A percentile compares a stretch with the other conserved stretches of the same genome.
phyloP scores from a whole-genome alignment of 1,140 invertebrate genomes.

The Aphis gossypii region DNA sequence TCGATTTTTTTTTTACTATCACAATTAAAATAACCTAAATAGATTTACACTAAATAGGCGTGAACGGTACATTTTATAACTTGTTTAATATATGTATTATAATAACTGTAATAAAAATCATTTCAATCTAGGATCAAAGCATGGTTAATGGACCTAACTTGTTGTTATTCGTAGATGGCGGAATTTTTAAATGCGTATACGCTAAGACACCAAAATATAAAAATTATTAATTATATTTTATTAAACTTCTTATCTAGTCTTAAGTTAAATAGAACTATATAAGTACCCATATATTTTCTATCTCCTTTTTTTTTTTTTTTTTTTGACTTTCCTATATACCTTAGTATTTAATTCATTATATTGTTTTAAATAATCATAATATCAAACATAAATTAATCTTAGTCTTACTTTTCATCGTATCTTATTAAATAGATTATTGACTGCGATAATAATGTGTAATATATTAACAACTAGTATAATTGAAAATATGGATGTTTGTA shows the following conservation, averaged over 20 bases:
- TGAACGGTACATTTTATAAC: neutral
- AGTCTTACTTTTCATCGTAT: neutral
- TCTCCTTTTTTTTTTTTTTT: neutral
- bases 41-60: constrained; percentile 1
- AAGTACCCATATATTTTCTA: neutral
- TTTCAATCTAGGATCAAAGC: neutral
- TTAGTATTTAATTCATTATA: neutral
- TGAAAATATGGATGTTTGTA: no score
- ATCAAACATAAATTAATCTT: neutral
- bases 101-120: neutral
- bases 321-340: neutral
- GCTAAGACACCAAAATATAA: neutral
- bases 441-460: neutral
- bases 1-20: neutral
- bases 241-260: neutral
- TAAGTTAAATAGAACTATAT: neutral
- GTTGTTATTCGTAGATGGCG: neutral
- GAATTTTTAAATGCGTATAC: neutral
- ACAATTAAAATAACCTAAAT: neutral
- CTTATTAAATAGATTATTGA: neutral
- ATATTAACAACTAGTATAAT: neutral
- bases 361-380: neutral
- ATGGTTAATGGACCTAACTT: neutral
- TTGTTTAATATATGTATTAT: neutral
- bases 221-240: neutral